Evolutionary conservation across 2,113 vertebrate genomes (phyloP), one percentile per base, ranked within the genome.

Genomic region (Myrmecobius fasciatus): DNA sequence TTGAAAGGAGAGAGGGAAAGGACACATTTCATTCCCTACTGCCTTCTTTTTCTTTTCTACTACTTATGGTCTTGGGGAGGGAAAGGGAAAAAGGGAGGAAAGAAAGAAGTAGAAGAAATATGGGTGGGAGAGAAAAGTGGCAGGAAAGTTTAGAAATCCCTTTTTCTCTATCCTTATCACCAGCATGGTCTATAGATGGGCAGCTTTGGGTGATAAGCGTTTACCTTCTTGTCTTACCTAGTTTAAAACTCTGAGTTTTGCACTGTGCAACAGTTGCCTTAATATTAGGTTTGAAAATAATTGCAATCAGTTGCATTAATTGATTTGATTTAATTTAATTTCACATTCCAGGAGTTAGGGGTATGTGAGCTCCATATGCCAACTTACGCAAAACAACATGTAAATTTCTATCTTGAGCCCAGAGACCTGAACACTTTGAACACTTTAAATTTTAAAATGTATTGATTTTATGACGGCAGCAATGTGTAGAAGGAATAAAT

Each of bases 301-400:
- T 97, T 97, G 96, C 97, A 97, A 97, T 98, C 97, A 97, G 97
- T 97, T 97, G 97, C 93, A 97, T 97, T 97, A 97, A 97, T 98
- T 98, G 97, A 97, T 97, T 97, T 97, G 97, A 98, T 97, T 98
- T 96, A 97, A 97, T 97, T 97, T 95, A 98, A 97, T 98, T 98
- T 97, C 94, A 95, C 93, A 96, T 97, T 97, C 97, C 97, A 96
- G 91, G 96, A 95, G 93, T 97, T 96, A 97, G 95, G 97, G 97
- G 97, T 98, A 97, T 97, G 83, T 25, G 92, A 97, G 95, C 96
- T 97, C 97, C 97, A 96, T 97, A 97, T 98, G 97, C 97, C 97
- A 96, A 97, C 94, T 98, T 97, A 98, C 95, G 95, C 96, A 97
- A 97, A 97, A 95, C 95, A 97, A 96, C 95, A 97, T 97, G 97